A percentile compares a stretch with the other conserved stretches of the same genome.
Conservation (phyloP, 1,140 invertebrate genomes). For the Bombus picipes region DNA sequence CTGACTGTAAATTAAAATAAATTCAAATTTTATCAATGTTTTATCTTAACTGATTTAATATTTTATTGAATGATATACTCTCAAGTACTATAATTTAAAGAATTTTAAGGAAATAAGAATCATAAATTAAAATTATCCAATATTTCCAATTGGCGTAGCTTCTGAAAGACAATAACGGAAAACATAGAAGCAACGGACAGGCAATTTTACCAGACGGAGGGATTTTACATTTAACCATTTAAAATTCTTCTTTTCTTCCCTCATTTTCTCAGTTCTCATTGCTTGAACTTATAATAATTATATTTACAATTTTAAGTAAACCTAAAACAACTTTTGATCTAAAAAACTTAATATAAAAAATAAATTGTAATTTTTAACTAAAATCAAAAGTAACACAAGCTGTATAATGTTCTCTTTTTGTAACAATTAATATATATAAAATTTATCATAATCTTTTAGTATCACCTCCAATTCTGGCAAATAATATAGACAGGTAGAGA, state of each 20-base stretch:
- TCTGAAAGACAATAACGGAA: constrained; percentile 57
- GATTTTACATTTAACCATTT: neutral
- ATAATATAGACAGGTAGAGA: constrained; percentile 49
- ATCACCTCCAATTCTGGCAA: constrained; percentile 52
- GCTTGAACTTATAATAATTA: neutral
- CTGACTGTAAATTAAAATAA: neutral
- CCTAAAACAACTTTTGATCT: neutral
- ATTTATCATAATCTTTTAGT: neutral
- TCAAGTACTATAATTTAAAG: neutral
- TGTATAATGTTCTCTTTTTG: neutral
- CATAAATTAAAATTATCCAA: neutral
- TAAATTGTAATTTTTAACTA: neutral
- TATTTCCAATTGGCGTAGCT: constrained; percentile 43
- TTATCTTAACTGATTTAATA: neutral
- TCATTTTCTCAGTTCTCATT: neutral
- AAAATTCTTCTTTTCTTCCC: neutral
- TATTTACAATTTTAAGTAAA: neutral
- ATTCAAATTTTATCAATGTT: neutral
- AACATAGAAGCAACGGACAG: constrained; percentile 52
- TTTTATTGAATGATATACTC: neutral
- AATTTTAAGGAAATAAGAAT: neutral
- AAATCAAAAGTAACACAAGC: neutral
- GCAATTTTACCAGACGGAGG: constrained; percentile 45
- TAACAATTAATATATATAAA: constrained; percentile 2
- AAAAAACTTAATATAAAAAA: neutral